A percentile compares a stretch with the other conserved stretches of the same genome.
Evolutionary conservation across 2,888 invertebrate species (phyloP).

Genomic region (Deilephila porcellus): DNA sequence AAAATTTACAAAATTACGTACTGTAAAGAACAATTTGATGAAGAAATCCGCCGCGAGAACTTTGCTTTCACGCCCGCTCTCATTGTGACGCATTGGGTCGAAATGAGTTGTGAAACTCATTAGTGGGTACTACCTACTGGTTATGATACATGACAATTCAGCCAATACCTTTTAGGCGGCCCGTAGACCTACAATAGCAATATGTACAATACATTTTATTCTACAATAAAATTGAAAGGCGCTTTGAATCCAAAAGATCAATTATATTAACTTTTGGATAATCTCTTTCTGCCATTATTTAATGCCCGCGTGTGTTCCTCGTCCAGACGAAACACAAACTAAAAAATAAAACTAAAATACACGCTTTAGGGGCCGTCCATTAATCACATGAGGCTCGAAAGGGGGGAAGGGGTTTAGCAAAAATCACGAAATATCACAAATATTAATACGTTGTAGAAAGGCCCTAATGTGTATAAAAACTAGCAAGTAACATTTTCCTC

Average conservation of each 20-base stretch:
- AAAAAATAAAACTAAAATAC: no score
- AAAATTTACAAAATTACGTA: neutral
- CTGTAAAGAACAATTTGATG: conserved; percentile 4
- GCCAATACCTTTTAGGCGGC: neutral
- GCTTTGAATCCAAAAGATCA: no score
- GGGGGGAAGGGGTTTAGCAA: no score
- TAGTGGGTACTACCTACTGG: neutral
- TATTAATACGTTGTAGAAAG: neutral
- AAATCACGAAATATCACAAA: no score
- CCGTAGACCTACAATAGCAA: no score
- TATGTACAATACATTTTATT: neutral
- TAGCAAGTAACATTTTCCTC: neutral
- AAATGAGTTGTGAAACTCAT: neutral
- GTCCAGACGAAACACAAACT: no score
- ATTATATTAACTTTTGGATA: no score
- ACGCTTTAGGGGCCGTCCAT: no score
- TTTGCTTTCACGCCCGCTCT: conserved; percentile 14
- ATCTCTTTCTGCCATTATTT: no score
- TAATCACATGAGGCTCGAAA: no score
- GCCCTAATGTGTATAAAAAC: neutral
- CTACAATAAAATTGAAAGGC: neutral
- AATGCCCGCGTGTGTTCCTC: no score
- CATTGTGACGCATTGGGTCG: neutral
- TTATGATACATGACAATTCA: neutral
- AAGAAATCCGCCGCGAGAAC: neutral